Evolutionary conservation across 2,888 invertebrate genomes (phyloP), one percentile per base, ranked within the genome.

Genomic region (Helleia helle): DNA sequence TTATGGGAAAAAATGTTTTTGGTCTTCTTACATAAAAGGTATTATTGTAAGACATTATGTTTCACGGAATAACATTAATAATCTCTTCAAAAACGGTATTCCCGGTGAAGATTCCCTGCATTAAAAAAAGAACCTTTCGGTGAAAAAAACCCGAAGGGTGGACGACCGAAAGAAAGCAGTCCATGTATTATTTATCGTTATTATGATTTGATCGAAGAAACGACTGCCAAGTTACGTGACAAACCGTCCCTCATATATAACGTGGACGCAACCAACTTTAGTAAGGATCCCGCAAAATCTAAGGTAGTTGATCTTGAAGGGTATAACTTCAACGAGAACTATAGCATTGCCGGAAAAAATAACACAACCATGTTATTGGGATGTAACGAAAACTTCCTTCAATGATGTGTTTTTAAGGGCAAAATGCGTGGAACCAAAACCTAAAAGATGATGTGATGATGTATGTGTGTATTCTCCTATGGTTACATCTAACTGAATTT

Each of bases 361-460:
- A 55, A 54, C 26, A 55, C 51, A 1, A 56, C 56, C 2, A 52
- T 55, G 8, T 44, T 54, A 3, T 42, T 54, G 4, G 51, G 46
- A 2, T 14, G 29, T 9, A 58, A 48, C 24, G 56, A 7, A 56
- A 56, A 49, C 40, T 46, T 15, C 54, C 56, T 18, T 55, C 56
- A 0, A 18, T 57, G 13, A 55, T 58, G n/a, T 43, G 59, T 1
- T 57, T 22, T 25, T 56, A 53, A 29, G 57, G 51, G 1, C 56
- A 44, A 14, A 57, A 57, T 54, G 8, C 51, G 36, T 40, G 66
- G 61, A 34, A 12, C 34, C 22, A 22, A 34, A 22, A 34, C 11
- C 34, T 12, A 34, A 34, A 11, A 34, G 34, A 34, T 34, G 34
- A 34, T n/a, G n/a, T n/a, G n/a, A n/a, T n/a, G n/a, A n/a, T n/a